These are phyloP conservation scores for Rugalucina vietnamica DNA, from an alignment of 2,888 invertebrate genomes.

Conservation along the genomic window DNA sequence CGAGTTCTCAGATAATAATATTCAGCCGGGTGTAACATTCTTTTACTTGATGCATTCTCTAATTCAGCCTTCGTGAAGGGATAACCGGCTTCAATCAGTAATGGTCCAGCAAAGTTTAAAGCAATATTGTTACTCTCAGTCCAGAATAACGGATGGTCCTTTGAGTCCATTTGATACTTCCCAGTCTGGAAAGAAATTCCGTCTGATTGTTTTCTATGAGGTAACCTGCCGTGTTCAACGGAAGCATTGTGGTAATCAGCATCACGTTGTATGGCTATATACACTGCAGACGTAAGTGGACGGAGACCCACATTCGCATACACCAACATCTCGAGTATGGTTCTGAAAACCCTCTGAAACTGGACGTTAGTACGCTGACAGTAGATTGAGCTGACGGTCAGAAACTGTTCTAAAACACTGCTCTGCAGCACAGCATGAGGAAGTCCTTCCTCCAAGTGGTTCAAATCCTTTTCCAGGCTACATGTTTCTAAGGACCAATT, in stretches of 20 bases:
- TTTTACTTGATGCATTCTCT: too few species aligned
- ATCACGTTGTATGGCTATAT: not conserved
- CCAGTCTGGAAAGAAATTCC: too few species aligned
- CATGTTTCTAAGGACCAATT: too few species aligned
- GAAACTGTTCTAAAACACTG: too few species aligned
- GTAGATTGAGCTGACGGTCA: not conserved
- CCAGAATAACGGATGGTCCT: not conserved
- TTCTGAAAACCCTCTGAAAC: not conserved
- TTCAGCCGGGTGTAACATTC: not conserved
- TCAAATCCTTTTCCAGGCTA: too few species aligned
- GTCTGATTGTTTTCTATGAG: too few species aligned
- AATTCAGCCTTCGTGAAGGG: not conserved
- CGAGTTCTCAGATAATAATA: not conserved
- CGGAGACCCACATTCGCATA: not conserved
- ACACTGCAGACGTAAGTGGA: not conserved
- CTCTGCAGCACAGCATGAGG: not conserved
- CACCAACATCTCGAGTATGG: not conserved
- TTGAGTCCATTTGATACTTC: not conserved
- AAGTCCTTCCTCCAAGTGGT: not conserved
- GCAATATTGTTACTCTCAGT: not conserved
- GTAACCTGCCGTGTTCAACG: too few species aligned
- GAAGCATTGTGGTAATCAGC: not conserved
- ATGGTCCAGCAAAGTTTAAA: not conserved
- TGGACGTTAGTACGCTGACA: not conserved
- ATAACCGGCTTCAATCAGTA: not conserved